These are phyloP conservation scores for Nebria ingens DNA, from an alignment of 1,140 invertebrate species.

Conservation along the genomic window DNA sequence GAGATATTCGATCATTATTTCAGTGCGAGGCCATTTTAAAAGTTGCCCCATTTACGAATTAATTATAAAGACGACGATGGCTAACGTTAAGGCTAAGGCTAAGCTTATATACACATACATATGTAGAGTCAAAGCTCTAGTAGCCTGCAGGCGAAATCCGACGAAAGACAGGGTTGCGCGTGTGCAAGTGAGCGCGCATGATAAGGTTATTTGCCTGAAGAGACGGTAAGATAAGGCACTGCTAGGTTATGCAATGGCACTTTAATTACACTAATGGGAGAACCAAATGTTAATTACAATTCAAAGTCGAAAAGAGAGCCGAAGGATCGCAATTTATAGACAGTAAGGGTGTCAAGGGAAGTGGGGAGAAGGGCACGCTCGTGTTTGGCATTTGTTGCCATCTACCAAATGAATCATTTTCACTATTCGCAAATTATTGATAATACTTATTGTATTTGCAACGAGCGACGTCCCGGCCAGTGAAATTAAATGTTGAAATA, in stretches of 20 bases:
- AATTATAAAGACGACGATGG: too few relatives aligned
- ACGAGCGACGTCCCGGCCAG: too few relatives aligned
- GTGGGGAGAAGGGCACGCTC: constrained; percentile 34
- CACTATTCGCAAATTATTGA: too few relatives aligned
- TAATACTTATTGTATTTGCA: too few relatives aligned
- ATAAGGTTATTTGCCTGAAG: constrained; percentile 17
- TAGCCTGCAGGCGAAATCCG: constrained; percentile 3
- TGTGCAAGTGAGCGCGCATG: background rate
- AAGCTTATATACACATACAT: too few relatives aligned
- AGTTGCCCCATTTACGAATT: too few relatives aligned
- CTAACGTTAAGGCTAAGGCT: background rate
- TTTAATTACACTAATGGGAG: constrained; percentile 62
- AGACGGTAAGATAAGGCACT: constrained; percentile 35
- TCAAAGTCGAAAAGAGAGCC: constrained; percentile 52
- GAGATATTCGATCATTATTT: too few relatives aligned
- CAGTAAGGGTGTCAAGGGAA: constrained; percentile 19
- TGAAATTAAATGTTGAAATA: too few relatives aligned
- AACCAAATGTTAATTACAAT: constrained; percentile 63
- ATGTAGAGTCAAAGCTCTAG: too few relatives aligned
- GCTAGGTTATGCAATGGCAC: constrained; percentile 40
- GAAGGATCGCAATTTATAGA: constrained; percentile 34
- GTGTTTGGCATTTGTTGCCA: too few relatives aligned
- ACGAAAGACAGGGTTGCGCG: background rate
- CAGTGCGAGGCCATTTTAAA: too few relatives aligned
- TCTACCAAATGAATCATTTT: too few relatives aligned